Evolutionary conservation across 2,113 vertebrate species (phyloP).

Genomic region (Xyrauchen texanus): DNA sequence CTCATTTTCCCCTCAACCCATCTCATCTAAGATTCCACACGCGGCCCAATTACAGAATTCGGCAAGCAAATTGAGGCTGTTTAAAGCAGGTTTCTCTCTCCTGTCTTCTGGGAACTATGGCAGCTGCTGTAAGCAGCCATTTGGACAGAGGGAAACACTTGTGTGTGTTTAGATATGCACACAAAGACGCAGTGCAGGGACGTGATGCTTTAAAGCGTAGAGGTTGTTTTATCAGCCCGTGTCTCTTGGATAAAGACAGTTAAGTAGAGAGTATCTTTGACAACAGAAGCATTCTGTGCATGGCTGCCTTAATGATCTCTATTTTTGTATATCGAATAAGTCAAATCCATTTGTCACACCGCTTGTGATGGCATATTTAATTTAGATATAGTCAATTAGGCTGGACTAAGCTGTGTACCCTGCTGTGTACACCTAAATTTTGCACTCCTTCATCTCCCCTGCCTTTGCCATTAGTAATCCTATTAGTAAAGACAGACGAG

Average conservation of each 20-base stretch:
- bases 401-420: conserved; percentile 93
- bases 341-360: conserved; percentile 99
- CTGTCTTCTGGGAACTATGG: conserved; percentile 77
- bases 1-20: conserved; percentile 55
- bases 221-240: too few relatives aligned
- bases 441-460: conserved; percentile 89
- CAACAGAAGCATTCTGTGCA: conserved; percentile 78
- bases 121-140: conserved; percentile 74
- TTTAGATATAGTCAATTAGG: conserved; percentile 99
- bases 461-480: conserved; percentile 96
- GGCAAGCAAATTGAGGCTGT: conserved; percentile 80
- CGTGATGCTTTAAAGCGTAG: conserved; percentile 20
- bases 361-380: conserved; percentile 99
- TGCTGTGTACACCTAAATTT: conserved; percentile 97
- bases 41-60: conserved; percentile 80
- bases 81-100: conserved; percentile 67
- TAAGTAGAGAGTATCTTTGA: conserved; percentile 41
- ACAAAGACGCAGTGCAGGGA: conserved; percentile 25
- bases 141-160: conserved; percentile 68
- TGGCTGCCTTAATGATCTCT: conserved; percentile 97
- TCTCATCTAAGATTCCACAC: conserved; percentile 75
- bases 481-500: conserved; percentile 89
- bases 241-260: conserved; percentile 37
- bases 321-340: conserved; percentile 99
- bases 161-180: conserved; percentile 67